These are phyloP conservation scores for Theocolax elegans DNA, from an alignment of 1,140 invertebrate genomes.

Conservation along the genomic window DNA sequence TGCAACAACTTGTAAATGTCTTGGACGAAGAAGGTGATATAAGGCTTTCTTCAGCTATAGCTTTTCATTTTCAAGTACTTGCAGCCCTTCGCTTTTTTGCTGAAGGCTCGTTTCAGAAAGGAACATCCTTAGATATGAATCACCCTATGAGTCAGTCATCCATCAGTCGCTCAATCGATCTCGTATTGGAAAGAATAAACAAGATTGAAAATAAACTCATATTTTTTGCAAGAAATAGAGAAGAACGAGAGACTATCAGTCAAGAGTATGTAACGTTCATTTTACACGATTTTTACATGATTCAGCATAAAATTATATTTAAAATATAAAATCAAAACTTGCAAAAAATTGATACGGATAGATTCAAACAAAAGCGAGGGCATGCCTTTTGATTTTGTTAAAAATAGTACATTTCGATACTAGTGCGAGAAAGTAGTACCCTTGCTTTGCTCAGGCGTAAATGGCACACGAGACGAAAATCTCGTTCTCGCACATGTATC, in stretches of 20 bases:
- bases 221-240: not conserved
- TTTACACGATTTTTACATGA: too few relatives aligned
- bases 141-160: not conserved
- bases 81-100: not conserved
- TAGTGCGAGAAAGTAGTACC: too few relatives aligned
- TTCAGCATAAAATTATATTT: not conserved
- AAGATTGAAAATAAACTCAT: not conserved
- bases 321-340: too few relatives aligned
- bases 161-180: not conserved
- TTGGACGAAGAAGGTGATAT: not conserved
- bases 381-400: too few relatives aligned
- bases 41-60: not conserved
- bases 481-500: too few relatives aligned
- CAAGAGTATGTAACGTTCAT: not conserved
- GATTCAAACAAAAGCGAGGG: too few relatives aligned
- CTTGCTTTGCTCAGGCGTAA: too few relatives aligned
- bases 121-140: not conserved
- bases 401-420: too few relatives aligned
- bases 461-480: too few relatives aligned
- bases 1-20: too few relatives aligned
- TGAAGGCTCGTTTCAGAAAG: not conserved
- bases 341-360: not conserved
- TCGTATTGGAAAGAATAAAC: not conserved
- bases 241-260: not conserved
- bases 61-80: not conserved